Evolutionary conservation across 2,888 invertebrate species (phyloP), one percentile per base, ranked within the genome.

Genomic region (Phaonia tiefii): DNA sequence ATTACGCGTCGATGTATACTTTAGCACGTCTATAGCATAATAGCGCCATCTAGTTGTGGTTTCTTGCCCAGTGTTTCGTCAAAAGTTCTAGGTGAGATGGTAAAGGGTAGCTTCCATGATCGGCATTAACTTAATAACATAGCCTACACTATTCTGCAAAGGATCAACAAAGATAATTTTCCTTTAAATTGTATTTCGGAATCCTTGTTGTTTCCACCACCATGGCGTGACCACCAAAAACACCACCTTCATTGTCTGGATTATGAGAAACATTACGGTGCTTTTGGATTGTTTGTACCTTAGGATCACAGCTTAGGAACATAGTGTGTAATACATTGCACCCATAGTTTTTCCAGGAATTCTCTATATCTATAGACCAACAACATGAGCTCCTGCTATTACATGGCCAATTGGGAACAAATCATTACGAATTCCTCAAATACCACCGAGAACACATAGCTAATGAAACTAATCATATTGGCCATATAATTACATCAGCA

Each of bases 371-470:
- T 8, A 13, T 39, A 86, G 86, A 86, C 86, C 1, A 74, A 85
- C 66, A 75, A 67, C 1, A 75, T 84, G 71, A 85, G 85, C 60
- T 78, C 84, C n/a, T 72, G 70, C 20, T 86, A 86, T 67, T 86
- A 86, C 75, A 60, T 81, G 37, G 84, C 84, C 5, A 83, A 85
- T 69, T 86, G 86, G 86, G 86, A 86, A 26, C 60, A 82, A 44
- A 70, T 85, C 4, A 73, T 85, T 46, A 42, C 76, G 51, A 66
- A 81, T 20, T 86, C 85, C 3, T n/a, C 26, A 15, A 82, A 85
- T 51, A 58, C 69, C 0, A 49, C 39, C 5, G 72, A 84, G 42
- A 86, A 86, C 77, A 56, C 77, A 17, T 78, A 83, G 4, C 49
- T 85, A 26, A 85, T 86, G 85, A 86, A 84, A 73, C 39, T 84